Evolutionary conservation across 2,113 vertebrate species (phyloP).

Genomic region (Synchiropus splendidus): DNA sequence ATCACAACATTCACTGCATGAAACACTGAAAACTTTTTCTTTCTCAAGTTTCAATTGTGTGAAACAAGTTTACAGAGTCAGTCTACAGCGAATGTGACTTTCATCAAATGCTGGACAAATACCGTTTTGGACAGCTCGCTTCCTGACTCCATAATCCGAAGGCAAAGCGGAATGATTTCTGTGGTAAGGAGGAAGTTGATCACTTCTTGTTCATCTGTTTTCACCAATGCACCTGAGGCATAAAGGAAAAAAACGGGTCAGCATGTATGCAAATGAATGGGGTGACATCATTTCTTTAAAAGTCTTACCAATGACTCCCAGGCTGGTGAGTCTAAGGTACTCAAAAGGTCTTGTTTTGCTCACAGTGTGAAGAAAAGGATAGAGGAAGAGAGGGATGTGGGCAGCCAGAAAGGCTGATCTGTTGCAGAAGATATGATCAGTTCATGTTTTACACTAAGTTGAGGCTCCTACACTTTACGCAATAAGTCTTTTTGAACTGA

Average conservation of each 20-base stretch:
- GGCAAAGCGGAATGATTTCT: slow-evolving; percentile 96
- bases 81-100: not conserved
- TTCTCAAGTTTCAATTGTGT: no score
- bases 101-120: slow-evolving; percentile 7
- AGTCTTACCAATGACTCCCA: slow-evolving; percentile 86
- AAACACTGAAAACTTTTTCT: no score
- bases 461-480: no score
- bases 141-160: slow-evolving; percentile 97
- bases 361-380: slow-evolving; percentile 95
- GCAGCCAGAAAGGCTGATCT: slow-evolving; percentile 95
- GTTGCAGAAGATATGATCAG: slow-evolving; percentile 17
- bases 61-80: no score
- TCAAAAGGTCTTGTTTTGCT: slow-evolving; percentile 96
- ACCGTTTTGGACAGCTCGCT: slow-evolving; percentile 98
- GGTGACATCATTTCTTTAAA: not conserved
- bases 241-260: not conserved
- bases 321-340: slow-evolving; percentile 92
- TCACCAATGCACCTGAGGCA: slow-evolving; percentile 84
- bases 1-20: no score
- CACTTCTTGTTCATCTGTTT: slow-evolving; percentile 97
- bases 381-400: slow-evolving; percentile 94
- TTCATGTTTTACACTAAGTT: no score
- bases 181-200: slow-evolving; percentile 97
- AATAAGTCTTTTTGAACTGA: not conserved
- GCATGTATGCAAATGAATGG: not conserved